Conservation (phyloP, 2,113 vertebrate genomes). For the Oryzias woworae region DNA sequence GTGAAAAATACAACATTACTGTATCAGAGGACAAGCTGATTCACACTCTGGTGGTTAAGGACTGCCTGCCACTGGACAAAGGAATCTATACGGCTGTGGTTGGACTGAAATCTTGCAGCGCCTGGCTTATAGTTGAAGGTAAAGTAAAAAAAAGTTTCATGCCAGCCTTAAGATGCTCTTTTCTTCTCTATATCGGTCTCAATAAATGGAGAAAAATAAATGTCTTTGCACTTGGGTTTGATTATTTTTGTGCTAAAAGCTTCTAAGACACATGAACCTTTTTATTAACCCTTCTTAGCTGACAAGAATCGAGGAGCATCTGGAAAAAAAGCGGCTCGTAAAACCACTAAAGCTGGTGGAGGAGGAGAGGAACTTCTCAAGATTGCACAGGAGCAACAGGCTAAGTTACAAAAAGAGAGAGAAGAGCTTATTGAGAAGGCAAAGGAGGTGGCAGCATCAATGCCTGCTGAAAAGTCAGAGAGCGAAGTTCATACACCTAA, state of each 20-base stretch:
- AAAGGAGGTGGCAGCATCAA: slow-evolving; percentile 31
- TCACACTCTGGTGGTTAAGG: slow-evolving; percentile 81
- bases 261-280: too few species aligned
- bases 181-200: too few species aligned
- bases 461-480: slow-evolving; percentile 3
- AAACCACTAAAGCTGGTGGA: slow-evolving; percentile 72
- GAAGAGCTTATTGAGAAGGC: slow-evolving; percentile 53
- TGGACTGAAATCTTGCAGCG: slow-evolving; percentile 79
- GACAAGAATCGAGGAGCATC: slow-evolving; percentile 60
- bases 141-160: not conserved
- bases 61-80: slow-evolving; percentile 75
- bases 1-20: slow-evolving; percentile 78
- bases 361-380: slow-evolving; percentile 56
- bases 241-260: too few species aligned
- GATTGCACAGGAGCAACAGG: slow-evolving; percentile 67
- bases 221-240: too few species aligned
- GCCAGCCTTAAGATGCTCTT: too few species aligned
- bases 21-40: slow-evolving; percentile 83
- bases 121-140: slow-evolving; percentile 88
- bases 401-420: slow-evolving; percentile 59
- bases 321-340: slow-evolving; percentile 72
- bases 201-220: too few species aligned
- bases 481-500: not conserved
- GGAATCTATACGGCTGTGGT: slow-evolving; percentile 82
- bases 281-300: slow-evolving; percentile 35